Conservation (phyloP, 1,140 invertebrate genomes). For the Drosophila pallidifrons region DNA sequence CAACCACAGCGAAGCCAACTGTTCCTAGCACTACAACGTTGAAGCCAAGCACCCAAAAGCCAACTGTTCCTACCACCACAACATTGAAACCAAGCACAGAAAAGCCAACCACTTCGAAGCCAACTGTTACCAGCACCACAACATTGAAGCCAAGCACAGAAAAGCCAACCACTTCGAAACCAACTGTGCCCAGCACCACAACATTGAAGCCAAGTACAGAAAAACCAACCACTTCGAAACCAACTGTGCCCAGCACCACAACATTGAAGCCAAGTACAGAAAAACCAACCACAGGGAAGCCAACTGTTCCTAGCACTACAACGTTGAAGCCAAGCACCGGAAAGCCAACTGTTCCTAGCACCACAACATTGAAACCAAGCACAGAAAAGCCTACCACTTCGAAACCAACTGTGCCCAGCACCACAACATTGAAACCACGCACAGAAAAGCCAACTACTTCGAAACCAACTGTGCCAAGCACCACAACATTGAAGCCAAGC, state of each 20-base stretch:
- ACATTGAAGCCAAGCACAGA: not conserved
- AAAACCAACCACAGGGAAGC: not conserved
- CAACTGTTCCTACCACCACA: too few species aligned
- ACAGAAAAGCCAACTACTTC: not conserved
- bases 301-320: not conserved
- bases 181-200: not conserved
- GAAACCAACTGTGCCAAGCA: not conserved
- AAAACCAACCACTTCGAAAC: not conserved
- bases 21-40: not conserved
- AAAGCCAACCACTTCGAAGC: not conserved
- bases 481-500: not conserved
- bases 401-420: not conserved
- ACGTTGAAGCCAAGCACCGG: not conserved
- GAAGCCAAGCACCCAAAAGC: constrained; percentile 1
- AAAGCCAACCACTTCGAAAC: not conserved
- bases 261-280: not conserved
- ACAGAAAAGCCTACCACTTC: not conserved
- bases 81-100: too few species aligned
- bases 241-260: not conserved
- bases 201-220: not conserved
- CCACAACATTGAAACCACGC: not conserved
- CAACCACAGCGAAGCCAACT: too few species aligned
- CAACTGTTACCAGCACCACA: not conserved
- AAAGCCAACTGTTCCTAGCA: not conserved
- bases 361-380: not conserved